Evolutionary conservation across 2,888 invertebrate species (phyloP), one percentile per base, ranked within the genome.

Genomic region (Aporophyla lueneburgensis): DNA sequence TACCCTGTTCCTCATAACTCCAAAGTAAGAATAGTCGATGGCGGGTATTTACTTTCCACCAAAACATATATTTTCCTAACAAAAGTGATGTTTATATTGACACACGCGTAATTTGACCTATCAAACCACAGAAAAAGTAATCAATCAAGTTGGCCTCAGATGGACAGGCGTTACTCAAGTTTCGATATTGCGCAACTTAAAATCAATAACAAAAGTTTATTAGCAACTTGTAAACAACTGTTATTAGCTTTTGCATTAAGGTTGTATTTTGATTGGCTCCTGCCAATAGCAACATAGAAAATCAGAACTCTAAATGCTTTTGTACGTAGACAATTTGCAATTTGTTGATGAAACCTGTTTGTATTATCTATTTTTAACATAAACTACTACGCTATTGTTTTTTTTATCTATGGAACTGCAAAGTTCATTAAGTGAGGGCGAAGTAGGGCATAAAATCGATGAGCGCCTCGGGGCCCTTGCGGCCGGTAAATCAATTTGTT

Each of bases 381-480:
- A 58, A 49, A 40, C 53, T 63, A 54, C 72, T 63, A 71, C 74
- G 71, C 72, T 69, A 74, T 83, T 89, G 86, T 89, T 90, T 89
- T 33, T n/a, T 81, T 87, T 84, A 84, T 84, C 80, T 76, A 74
- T 72, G 27, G 53, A 58, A 80, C 71, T 83, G 80, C 82, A 85
- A 88, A 85, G 89, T 90, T 89, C 85, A 89, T 90, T 90, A 91
- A 83, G 87, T 87, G 81, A 77, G 76, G 58, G 81, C 68, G 87
- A 92, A 91, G 86, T 91, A 85, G 91, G 87, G 90, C 91, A 87
- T 89, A 87, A 91, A 93, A 92, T 93, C 89, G 89, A 87, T 83
- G 83, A 79, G 65, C 82, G 84, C 89, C 88, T 78, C 74, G 71
- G 78, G 86, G 87, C 86, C n/a, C 74, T 76, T 76, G 79, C 80